Percentiles rank a stretch among this genome's conserved stretches.
Conservation (phyloP, 1,140 invertebrate genomes). For the Ceratina calcarata region DNA sequence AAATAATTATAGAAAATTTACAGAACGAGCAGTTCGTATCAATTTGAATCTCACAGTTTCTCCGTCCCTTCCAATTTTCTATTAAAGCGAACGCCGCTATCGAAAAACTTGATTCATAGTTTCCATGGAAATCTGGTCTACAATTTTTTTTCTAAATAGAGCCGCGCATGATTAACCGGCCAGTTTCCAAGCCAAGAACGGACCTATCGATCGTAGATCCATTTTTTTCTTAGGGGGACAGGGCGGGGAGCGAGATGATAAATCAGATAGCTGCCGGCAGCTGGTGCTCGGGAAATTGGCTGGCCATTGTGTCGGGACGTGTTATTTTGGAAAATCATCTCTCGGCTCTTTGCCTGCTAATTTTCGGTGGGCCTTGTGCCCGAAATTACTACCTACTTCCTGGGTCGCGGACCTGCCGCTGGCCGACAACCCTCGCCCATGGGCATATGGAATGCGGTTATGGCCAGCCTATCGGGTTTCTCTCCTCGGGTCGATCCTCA, state of each 20-base stretch:
- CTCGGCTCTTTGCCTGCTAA: constrained; percentile 75
- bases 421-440: constrained; percentile 30
- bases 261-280: constrained; percentile 77
- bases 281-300: constrained; percentile 74
- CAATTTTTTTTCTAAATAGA: neutral
- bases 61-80: neutral
- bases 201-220: neutral
- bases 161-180: neutral
- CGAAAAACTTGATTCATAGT: too few species aligned
- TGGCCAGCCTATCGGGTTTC: constrained; percentile 52
- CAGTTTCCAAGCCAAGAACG: neutral
- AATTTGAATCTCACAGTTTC: too few species aligned
- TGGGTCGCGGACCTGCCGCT: constrained; percentile 57
- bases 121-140: neutral
- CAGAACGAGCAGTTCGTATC: too few species aligned
- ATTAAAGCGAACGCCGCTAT: too few species aligned
- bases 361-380: constrained; percentile 65
- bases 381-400: constrained; percentile 74
- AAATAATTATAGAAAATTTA: neutral
- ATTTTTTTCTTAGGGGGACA: neutral
- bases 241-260: constrained; percentile 62
- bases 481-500: constrained; percentile 3
- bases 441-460: constrained; percentile 69
- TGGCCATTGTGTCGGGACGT: constrained; percentile 66
- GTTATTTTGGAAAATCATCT: constrained; percentile 79